A percentile compares a stretch with the other conserved stretches of the same genome.
phyloP scores from a whole-genome alignment of 2,888 invertebrate species.

The Eupithecia subfuscata region DNA sequence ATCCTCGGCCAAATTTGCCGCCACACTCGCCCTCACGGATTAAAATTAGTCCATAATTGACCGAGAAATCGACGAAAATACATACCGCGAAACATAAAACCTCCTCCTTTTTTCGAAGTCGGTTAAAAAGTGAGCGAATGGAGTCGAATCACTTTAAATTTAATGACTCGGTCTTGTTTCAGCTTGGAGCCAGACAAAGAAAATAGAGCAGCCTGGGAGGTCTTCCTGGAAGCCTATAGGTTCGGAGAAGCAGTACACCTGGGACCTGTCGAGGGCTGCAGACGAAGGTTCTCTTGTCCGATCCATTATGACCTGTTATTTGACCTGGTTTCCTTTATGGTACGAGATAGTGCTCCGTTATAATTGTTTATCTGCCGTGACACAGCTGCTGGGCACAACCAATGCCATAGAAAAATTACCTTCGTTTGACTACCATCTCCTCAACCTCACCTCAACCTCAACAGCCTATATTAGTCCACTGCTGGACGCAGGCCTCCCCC shows the following conservation, averaged over 20 bases:
- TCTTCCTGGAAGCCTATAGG: slow-evolving; percentile 59
- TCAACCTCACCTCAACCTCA: too few species aligned
- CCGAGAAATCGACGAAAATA: too few species aligned
- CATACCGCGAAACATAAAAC: too few species aligned
- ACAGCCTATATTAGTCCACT: too few species aligned
- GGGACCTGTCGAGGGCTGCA: slow-evolving; percentile 51
- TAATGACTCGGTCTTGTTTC: slow-evolving; percentile 42
- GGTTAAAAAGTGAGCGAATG: background rate
- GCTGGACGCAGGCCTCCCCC: too few species aligned
- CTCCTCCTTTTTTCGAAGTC: too few species aligned
- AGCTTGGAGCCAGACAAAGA: slow-evolving; percentile 62
- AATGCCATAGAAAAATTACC: background rate
- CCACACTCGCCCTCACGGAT: too few species aligned
- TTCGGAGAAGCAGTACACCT: slow-evolving; percentile 24
- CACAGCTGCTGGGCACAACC: background rate
- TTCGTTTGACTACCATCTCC: background rate
- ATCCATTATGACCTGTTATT: slow-evolving; percentile 59
- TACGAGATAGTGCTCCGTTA: background rate
- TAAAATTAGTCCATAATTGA: too few species aligned
- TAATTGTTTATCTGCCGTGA: background rate
- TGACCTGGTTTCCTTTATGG: slow-evolving; percentile 50
- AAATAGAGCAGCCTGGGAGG: slow-evolving; percentile 56
- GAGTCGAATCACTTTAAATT: background rate
- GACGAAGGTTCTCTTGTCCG: slow-evolving; percentile 59
- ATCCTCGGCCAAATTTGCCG: too few species aligned